Base-by-base conservation (phyloP, 2,888 invertebrate species). In the Xestia c-nigrum region DNA sequence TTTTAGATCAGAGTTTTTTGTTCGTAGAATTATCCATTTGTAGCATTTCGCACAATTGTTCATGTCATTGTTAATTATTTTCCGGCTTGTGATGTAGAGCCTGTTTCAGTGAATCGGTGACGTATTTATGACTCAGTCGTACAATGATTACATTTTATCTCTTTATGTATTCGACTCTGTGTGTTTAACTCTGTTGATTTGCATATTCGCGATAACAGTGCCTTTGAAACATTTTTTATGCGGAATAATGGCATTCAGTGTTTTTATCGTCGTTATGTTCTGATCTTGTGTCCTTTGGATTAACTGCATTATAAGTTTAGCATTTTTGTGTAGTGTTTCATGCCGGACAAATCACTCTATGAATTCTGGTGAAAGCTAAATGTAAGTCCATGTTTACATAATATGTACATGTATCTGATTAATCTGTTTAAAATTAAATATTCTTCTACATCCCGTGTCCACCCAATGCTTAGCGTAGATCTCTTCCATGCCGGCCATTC, bases 101-200 rank as follows among this genome's bases (percentile, higher is more conserved):
- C 16, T 68, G 31, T 82, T 81, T 74, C 64, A 55, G 55, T 57
- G 57, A 66, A 72, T 68, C 59, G 43, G 65, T 84, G 83, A 85
- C 86, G 85, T 82, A 69, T 38, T 21, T 19, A 38, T 84, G 83
- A 82, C 38, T 84, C 78, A 85, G 16, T 38, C 61, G 24, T 50
- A 59, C 63, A 64, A 74, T 78, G 74, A 83, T 77, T 70, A 82
- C 69, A 82, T 82, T 85, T 83, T 83, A 82, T 83, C 72, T 74
- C 70, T 81, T 70, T 66, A 74, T 74, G 83, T 78, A 74, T 82
- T 72, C 61, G 47, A 50, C 65, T 64, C 19, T 63, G 72, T 50
- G 66, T 71, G 78, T 72, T 85, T 72, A 57, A 72, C 59, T 74
- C 63, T 16, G 72, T 85, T 76, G 55, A 70, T 85, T 85, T 85